Percentiles rank a stretch among this genome's conserved stretches.
Conservation (phyloP, 1,140 invertebrate species). For the Drosophila rufa region DNA sequence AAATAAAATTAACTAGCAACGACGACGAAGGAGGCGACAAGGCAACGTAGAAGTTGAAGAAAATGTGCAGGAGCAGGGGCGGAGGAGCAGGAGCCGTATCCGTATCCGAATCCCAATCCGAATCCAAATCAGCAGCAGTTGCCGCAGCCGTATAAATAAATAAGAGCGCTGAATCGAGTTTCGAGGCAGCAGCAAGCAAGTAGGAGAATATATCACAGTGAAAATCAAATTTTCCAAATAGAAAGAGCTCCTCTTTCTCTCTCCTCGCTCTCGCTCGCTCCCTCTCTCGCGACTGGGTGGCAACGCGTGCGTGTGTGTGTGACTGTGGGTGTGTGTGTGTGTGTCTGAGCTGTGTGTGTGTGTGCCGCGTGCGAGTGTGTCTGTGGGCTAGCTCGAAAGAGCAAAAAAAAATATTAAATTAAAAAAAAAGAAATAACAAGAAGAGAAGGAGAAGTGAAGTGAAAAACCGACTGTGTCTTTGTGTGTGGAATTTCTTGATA, state of each 20-base stretch:
- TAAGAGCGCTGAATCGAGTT: constrained; percentile 34
- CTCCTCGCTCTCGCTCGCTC: constrained; percentile 22
- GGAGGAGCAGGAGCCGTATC: constrained; percentile 59
- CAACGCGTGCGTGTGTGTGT: constrained; percentile 50
- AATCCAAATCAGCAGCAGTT: constrained; percentile 50
- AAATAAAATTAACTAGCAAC: constrained; percentile 63
- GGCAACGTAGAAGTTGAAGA: constrained; percentile 69
- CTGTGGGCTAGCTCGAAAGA: constrained; percentile 49
- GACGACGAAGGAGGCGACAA: constrained; percentile 61
- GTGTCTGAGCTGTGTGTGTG: constrained; percentile 37
- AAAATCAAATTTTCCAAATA: constrained; percentile 83
- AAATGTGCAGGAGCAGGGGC: constrained; percentile 76
- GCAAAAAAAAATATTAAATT: constrained; percentile 34
- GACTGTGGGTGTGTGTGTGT: constrained; percentile 34
- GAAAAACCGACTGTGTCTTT: constrained; percentile 69
- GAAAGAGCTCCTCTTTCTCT: constrained; percentile 59
- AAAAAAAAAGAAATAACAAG: constrained; percentile 24
- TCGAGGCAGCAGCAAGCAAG: constrained; percentile 26
- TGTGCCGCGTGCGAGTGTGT: constrained; percentile 54
- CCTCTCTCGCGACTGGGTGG: constrained; percentile 46
- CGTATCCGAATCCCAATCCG: constrained; percentile 31
- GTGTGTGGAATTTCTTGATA: constrained; percentile 74
- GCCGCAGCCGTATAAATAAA: constrained; percentile 70
- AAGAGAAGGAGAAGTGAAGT: constrained; percentile 49
- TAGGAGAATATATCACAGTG: constrained; percentile 65